These are phyloP conservation scores for Agrochola macilenta DNA, from an alignment of 2,888 invertebrate species.

Conservation along the genomic window DNA sequence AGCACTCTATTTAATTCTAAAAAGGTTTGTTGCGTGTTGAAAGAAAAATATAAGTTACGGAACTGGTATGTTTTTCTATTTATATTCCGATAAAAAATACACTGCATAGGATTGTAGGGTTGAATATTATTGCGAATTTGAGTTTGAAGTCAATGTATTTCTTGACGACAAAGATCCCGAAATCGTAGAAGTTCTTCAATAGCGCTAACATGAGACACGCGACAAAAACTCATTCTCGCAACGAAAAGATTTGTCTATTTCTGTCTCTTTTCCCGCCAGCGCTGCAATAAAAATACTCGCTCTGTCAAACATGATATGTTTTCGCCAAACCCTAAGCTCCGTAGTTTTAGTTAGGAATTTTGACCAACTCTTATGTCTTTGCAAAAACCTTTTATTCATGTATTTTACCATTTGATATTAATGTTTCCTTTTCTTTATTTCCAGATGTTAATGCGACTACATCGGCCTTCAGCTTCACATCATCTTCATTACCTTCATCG, in stretches of 20 bases:
- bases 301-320: neutral
- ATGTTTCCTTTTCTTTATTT: slow-evolving; percentile 72
- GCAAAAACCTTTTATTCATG: neutral
- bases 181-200: neutral
- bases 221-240: neutral
- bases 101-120: neutral
- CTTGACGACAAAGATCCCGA: neutral
- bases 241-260: neutral
- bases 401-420: slow-evolving; percentile 7
- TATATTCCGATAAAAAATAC: neutral
- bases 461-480: slow-evolving; percentile 75
- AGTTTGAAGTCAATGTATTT: neutral
- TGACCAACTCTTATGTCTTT: neutral
- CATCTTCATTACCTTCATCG: slow-evolving; percentile 65
- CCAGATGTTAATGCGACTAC: slow-evolving; percentile 76
- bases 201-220: neutral
- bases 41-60: neutral
- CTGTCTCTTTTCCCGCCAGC: neutral
- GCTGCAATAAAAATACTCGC: neutral
- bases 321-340: no score
- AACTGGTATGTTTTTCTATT: neutral
- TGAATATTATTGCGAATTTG: neutral
- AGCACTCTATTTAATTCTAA: slow-evolving; percentile 16
- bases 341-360: neutral
- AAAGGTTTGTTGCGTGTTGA: slow-evolving; percentile 1